Conservation (phyloP, 2,888 invertebrate genomes). For the Schizaphis graminum region DNA sequence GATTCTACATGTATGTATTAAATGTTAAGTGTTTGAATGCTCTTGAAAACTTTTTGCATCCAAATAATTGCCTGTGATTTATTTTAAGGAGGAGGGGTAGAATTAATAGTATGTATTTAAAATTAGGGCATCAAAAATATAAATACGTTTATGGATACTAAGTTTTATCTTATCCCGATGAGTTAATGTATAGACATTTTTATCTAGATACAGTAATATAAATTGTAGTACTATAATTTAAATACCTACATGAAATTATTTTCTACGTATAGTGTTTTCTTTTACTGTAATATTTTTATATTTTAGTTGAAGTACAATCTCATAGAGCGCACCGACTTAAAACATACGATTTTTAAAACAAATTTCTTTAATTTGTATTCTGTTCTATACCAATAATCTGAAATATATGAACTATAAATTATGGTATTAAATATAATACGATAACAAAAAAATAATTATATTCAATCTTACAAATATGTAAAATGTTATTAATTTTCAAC, state of each 20-base stretch:
- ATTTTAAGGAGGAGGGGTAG: neutral
- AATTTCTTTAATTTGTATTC: neutral
- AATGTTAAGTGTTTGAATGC: neutral
- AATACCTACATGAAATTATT: neutral
- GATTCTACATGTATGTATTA: neutral
- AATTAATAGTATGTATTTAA: neutral
- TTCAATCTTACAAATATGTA: neutral
- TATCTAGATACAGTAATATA: neutral
- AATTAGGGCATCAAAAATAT: neutral
- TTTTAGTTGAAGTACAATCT: neutral
- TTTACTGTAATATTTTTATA: neutral
- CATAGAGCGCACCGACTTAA: neutral
- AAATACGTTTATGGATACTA: neutral
- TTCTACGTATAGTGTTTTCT: neutral
- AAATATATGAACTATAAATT: neutral
- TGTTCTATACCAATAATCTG: neutral
- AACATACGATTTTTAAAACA: neutral
- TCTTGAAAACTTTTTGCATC: neutral
- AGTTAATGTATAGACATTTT: neutral
- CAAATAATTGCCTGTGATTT: neutral
- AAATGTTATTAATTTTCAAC: neutral
- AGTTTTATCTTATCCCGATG: too few species aligned
- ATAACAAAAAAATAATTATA: neutral
- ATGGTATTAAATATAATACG: neutral
- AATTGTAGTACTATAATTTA: neutral